Evolutionary conservation across 2,113 vertebrate species (phyloP).

Genomic region (Hypocryptadius cinnamomeus): DNA sequence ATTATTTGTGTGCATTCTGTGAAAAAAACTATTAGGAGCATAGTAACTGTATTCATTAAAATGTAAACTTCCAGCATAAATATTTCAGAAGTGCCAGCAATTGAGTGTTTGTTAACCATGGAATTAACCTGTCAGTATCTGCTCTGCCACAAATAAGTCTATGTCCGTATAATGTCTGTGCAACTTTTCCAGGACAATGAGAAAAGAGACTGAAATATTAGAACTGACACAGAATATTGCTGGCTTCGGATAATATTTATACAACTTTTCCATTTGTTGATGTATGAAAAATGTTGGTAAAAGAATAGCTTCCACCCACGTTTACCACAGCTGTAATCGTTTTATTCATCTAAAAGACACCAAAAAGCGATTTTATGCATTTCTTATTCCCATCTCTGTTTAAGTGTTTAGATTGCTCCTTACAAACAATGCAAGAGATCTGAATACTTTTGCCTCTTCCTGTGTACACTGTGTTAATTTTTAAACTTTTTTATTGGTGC

Average conservation of each 20-base stretch:
- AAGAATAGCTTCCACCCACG: conserved; percentile 68
- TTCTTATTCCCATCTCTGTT: conserved; percentile 48
- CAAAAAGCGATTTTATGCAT: conserved; percentile 67
- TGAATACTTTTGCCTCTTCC: conserved; percentile 67
- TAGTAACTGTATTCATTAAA: conserved; percentile 75
- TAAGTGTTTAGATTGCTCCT: conserved; percentile 77
- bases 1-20: conserved; percentile 77
- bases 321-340: conserved; percentile 80
- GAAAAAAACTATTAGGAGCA: conserved; percentile 70
- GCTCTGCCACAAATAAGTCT: conserved; percentile 4
- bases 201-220: conserved; percentile 58
- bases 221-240: conserved; percentile 57
- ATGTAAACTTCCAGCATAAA: conserved; percentile 63
- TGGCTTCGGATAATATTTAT: conserved; percentile 69
- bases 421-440: conserved; percentile 77
- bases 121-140: conserved; percentile 47
- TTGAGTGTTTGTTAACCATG: conserved; percentile 44
- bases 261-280: conserved; percentile 74
- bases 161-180: conserved; percentile 11
- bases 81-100: conserved; percentile 63
- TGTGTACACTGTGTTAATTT: conserved; percentile 66
- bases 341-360: conserved; percentile 69
- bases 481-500: conserved; percentile 63
- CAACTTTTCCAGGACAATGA: conserved; percentile 55
- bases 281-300: conserved; percentile 65